A percentile compares a stretch with the other conserved stretches of the same genome.
Conservation (phyloP, 2,888 invertebrate species). For the Orthosia cruda region DNA sequence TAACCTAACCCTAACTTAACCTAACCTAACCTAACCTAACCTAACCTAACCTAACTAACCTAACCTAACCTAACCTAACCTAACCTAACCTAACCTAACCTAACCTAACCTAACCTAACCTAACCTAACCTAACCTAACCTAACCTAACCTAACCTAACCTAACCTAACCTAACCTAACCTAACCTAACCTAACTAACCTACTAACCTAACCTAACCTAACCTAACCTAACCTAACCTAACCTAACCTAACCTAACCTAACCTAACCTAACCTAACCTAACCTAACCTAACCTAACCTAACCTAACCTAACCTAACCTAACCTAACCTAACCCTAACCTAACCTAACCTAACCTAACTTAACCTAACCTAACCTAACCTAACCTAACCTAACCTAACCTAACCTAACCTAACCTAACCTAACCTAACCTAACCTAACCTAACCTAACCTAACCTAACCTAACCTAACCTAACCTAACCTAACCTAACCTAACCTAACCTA, state of each 20-base stretch:
- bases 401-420: conserved; percentile 34
- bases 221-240: conserved; percentile 58
- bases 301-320: conserved; percentile 54
- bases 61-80: conserved; percentile 38
- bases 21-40: conserved; percentile 40
- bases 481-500: conserved; percentile 61
- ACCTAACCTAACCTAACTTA: conserved; percentile 39
- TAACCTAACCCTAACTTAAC: conserved; percentile 39
- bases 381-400: conserved; percentile 53
- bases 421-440: conserved; percentile 26
- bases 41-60: conserved; percentile 39
- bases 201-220: conserved; percentile 55
- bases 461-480: conserved; percentile 42
- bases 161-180: conserved; percentile 54
- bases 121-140: conserved; percentile 62
- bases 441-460: conserved; percentile 25
- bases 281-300: conserved; percentile 53
- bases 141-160: conserved; percentile 64
- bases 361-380: conserved; percentile 44
- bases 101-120: conserved; percentile 64
- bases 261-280: conserved; percentile 36
- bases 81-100: conserved; percentile 43
- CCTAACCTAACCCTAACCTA: conserved; percentile 46
- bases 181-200: conserved; percentile 45
- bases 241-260: conserved; percentile 43